Base-by-base conservation (phyloP, 2,797 vertebrate species). In the Danio jaintianensis region DNA sequence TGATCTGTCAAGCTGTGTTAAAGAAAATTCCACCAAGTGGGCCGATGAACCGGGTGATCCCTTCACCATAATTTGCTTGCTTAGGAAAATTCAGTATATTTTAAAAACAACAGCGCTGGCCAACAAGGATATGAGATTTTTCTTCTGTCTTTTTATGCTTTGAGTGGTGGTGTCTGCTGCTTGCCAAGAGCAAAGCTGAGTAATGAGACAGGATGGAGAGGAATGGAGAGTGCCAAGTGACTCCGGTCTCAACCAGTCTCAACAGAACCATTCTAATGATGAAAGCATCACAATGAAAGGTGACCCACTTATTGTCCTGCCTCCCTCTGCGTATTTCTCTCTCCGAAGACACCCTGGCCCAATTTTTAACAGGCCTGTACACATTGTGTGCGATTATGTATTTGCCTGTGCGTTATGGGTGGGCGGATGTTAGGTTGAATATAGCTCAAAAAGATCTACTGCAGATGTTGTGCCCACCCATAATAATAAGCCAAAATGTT, bases 281-380 rank as follows among this genome's bases (percentile, higher is more conserved):
- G 80, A 87, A 84, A 70, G 78, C 73, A 78, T 78, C 79, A 90
- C 87, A 88, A 82, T 84, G 76, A 81, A 87, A 85, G 89, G 87
- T 92, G 90, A 91, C 90, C 89, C 85, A 89, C 50, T 92, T 89
- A 88, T 80, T 88, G 77, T 75, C 72, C 63, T 55, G 77, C 64
- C 59, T 87, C 81, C 83, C 75, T 88, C 78, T 73, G 77, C 66
- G 75, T 42, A 45, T 77, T 36, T 55, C 69, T 45, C 42, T 70
- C 83, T 81, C 61, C 3, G 50, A 84, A 74, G 68, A 84, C 78
- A 73, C 74, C 81, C 76, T 84, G 82, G 73, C 79, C 82, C 74
- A 79, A 80, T 84, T 88, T n/a, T 84, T 67, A 81, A 76, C 36
- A 29, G 59, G 69, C 55, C 62, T 75, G 48, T 82, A 48, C 66